Percentiles rank a stretch among this genome's conserved stretches.
Conservation (phyloP, 2,113 vertebrate genomes). For the Charina bottae region DNA sequence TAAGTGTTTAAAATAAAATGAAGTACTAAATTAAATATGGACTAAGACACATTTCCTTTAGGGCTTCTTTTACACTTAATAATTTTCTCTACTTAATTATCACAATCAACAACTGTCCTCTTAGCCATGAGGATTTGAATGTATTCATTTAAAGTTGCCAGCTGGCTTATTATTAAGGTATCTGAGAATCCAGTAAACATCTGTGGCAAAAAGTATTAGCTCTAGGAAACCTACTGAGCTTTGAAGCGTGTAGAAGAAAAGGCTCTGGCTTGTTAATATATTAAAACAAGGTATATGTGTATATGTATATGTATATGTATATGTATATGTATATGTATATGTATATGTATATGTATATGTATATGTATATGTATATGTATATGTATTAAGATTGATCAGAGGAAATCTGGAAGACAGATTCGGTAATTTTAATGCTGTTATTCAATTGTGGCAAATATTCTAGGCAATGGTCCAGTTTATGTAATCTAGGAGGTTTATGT, state of each 20-base stretch:
- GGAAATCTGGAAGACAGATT: slow-evolving; percentile 11
- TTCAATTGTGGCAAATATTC: slow-evolving; percentile 14
- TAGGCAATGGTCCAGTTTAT: not conserved
- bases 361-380: not conserved
- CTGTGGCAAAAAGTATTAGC: slow-evolving; percentile 38
- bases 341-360: not conserved
- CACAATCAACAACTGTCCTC: not conserved
- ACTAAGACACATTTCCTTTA: slow-evolving; percentile 1
- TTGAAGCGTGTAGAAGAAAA: slow-evolving; percentile 59
- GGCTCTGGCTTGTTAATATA: slow-evolving; percentile 40
- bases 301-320: not conserved
- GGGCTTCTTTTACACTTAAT: slow-evolving; percentile 24
- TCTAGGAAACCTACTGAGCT: slow-evolving; percentile 48
- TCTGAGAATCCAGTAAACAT: slow-evolving; percentile 34
- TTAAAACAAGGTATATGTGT: slow-evolving; percentile 30
- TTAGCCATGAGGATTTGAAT: slow-evolving; percentile 51
- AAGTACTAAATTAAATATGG: slow-evolving; percentile 1
- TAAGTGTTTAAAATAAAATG: slow-evolving; percentile 9
- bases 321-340: slow-evolving; percentile 29
- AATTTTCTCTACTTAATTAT: slow-evolving; percentile 28
- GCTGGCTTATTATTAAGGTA: slow-evolving; percentile 37
- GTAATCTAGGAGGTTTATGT: not conserved
- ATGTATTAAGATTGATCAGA: slow-evolving; percentile 50
- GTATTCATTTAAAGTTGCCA: slow-evolving; percentile 65
- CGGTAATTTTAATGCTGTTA: slow-evolving; percentile 10